A percentile compares a stretch with the other conserved stretches of the same genome.
These are phyloP conservation scores for Isichthys henryi DNA, from an alignment of 2,113 vertebrate genomes.

Conservation along the genomic window DNA sequence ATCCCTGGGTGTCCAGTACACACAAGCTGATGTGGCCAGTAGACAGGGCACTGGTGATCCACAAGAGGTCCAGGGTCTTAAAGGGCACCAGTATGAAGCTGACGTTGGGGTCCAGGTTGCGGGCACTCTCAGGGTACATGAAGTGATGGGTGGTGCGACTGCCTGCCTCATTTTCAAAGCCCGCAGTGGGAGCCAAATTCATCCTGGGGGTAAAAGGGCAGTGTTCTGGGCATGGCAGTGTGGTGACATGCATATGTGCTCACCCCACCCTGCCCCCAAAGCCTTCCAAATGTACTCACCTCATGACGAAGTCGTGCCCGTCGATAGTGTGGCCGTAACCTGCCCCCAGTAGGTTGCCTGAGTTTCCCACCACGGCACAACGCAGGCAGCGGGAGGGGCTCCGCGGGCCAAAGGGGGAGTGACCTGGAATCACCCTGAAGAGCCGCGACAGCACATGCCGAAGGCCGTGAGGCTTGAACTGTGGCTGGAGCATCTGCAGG, in stretches of 20 bases:
- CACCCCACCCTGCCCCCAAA: neutral
- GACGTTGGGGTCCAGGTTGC: slow-evolving; percentile 86
- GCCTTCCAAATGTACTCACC: slow-evolving; percentile 58
- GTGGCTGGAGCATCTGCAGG: slow-evolving; percentile 89
- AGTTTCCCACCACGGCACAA: slow-evolving; percentile 95
- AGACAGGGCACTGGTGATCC: slow-evolving; percentile 94
- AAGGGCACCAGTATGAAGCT: slow-evolving; percentile 96
- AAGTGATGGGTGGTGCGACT: slow-evolving; percentile 90
- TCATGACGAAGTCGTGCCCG: slow-evolving; percentile 84
- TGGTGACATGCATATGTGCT: neutral
- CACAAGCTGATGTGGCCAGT: slow-evolving; percentile 94
- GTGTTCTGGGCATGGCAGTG: neutral
- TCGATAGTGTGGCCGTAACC: slow-evolving; percentile 80
- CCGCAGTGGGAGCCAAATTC: slow-evolving; percentile 90
- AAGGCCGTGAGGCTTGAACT: slow-evolving; percentile 90
- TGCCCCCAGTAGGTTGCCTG: slow-evolving; percentile 80
- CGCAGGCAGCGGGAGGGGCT: slow-evolving; percentile 73
- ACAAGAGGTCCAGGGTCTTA: slow-evolving; percentile 92
- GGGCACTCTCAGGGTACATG: slow-evolving; percentile 98
- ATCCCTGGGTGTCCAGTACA: slow-evolving; percentile 40
- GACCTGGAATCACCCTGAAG: slow-evolving; percentile 88
- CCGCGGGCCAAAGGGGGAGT: slow-evolving; percentile 76
- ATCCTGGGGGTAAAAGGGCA: slow-evolving; percentile 61
- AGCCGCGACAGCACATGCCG: slow-evolving; percentile 81
- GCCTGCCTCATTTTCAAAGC: slow-evolving; percentile 87